Conservation (phyloP, 2,113 vertebrate genomes). For the Zosterops pallidus region DNA sequence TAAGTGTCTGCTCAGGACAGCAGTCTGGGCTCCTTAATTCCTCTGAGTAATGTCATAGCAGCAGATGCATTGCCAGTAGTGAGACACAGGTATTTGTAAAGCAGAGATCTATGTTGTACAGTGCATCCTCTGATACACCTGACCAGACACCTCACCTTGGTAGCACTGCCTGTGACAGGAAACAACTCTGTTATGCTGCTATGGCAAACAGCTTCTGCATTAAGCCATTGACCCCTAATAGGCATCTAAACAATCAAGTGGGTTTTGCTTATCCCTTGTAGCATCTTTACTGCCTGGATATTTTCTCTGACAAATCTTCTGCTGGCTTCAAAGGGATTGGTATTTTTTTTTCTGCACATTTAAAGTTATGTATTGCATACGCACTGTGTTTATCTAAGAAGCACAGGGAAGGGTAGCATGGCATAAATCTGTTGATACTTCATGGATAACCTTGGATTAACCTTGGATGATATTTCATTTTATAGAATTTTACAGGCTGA, state of each 20-base stretch:
- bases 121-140: not conserved
- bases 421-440: not conserved
- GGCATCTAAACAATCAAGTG: not conserved
- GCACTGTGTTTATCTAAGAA: not conserved
- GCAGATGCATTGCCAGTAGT: not conserved
- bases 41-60: not conserved
- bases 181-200: not conserved
- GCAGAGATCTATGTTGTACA: not conserved
- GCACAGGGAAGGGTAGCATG: not conserved
- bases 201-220: not conserved
- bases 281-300: not conserved
- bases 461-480: not conserved
- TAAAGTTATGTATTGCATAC: not conserved
- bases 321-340: not conserved
- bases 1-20: not conserved
- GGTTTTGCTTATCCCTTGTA: not conserved
- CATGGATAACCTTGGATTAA: not conserved
- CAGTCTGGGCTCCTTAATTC: not conserved
- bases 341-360: not conserved
- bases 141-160: not conserved
- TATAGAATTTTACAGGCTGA: not conserved
- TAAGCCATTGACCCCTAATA: not conserved
- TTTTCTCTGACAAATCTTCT: not conserved
- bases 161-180: not conserved
- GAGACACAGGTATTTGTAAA: not conserved